These are phyloP conservation scores for Brachyalestes nurse DNA, from an alignment of 2,797 vertebrate genomes.

Conservation along the genomic window DNA sequence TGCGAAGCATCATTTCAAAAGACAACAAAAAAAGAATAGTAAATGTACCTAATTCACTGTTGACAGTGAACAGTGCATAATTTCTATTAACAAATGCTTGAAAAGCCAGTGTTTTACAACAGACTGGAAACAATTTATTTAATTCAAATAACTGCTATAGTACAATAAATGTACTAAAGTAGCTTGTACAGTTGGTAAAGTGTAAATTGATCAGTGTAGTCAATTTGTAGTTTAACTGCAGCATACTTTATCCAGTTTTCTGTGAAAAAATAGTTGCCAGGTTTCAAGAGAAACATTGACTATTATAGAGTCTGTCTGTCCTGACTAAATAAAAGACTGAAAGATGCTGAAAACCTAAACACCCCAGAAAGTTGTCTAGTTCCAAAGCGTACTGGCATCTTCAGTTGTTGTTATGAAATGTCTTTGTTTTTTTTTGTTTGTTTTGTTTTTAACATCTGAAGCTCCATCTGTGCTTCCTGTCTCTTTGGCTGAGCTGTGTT, in stretches of 20 bases:
- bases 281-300: neutral
- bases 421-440: neutral
- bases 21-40: no score
- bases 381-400: neutral
- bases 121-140: no score
- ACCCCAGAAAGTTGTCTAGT: neutral
- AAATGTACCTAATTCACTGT: no score
- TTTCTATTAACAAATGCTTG: neutral
- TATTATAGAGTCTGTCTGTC: neutral
- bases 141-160: no score
- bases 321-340: neutral
- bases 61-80: neutral
- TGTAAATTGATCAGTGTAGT: no score
- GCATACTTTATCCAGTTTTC: neutral
- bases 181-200: no score
- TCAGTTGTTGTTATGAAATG: slow-evolving; percentile 3
- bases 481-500: slow-evolving; percentile 7
- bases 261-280: no score
- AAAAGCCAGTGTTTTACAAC: neutral
- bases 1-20: no score
- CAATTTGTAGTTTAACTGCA: neutral
- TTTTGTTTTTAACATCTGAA: slow-evolving; percentile 10
- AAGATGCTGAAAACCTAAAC: neutral
- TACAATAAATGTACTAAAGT: no score
- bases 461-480: neutral